Percentiles rank a stretch among this genome's conserved stretches.
Conservation (phyloP, 2,888 invertebrate species). For the Andrena haemorrhoa region DNA sequence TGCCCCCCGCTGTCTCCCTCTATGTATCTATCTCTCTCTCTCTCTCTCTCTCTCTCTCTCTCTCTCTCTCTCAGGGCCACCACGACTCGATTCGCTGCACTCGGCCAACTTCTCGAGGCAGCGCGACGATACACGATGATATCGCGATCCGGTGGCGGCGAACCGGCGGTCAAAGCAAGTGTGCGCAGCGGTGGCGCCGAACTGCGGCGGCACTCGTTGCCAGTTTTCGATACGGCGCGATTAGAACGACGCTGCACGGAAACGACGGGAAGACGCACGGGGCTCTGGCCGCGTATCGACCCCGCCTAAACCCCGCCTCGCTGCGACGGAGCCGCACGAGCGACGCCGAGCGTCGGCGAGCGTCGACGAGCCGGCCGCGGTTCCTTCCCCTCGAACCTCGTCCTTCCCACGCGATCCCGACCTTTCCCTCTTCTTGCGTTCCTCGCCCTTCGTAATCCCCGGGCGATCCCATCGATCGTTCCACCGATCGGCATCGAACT, state of each 20-base stretch:
- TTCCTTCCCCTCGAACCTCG: conserved; percentile 43
- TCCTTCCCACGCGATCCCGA: conserved; percentile 27
- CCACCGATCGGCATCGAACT: background rate
- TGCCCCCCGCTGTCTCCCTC: background rate
- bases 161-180: conserved; percentile 39
- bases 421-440: conserved; percentile 29
- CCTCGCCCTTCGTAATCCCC: background rate
- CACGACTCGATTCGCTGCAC: conserved; percentile 52
- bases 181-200: conserved; percentile 63
- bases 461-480: background rate
- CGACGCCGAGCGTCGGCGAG: conserved; percentile 73
- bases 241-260: conserved; percentile 77
- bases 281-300: conserved; percentile 77
- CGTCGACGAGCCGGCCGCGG: conserved; percentile 52
- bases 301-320: conserved; percentile 83
- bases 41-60: conserved; percentile 21
- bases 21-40: background rate
- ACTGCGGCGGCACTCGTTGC: conserved; percentile 54
- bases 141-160: conserved; percentile 32
- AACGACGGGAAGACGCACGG: conserved; percentile 73
- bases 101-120: conserved; percentile 39
- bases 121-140: conserved; percentile 58
- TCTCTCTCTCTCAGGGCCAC: conserved; percentile 21
- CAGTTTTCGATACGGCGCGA: conserved; percentile 69
- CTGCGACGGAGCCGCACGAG: conserved; percentile 73